A percentile compares a stretch with the other conserved stretches of the same genome.
Conservation (phyloP, 2,888 invertebrate genomes). For the Habroteleia sp. region DNA sequence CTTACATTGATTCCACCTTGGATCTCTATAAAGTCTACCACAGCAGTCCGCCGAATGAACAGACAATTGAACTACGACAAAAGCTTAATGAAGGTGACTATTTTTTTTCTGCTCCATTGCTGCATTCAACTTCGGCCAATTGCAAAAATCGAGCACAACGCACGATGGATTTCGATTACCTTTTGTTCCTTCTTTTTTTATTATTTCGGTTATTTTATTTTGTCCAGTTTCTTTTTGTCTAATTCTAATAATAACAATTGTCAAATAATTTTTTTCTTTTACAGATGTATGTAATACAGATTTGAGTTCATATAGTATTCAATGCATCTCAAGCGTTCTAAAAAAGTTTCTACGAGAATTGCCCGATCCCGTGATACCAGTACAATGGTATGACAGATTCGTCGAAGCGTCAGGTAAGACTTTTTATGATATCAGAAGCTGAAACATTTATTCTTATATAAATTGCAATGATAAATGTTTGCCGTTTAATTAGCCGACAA, state of each 20-base stretch:
- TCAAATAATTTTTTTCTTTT: slow-evolving; percentile 6
- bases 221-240: too few relatives aligned
- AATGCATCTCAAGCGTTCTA: slow-evolving; percentile 84
- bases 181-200: not conserved
- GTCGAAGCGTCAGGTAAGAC: slow-evolving; percentile 83
- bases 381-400: slow-evolving; percentile 87
- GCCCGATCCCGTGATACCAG: slow-evolving; percentile 89
- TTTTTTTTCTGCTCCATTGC: slow-evolving; percentile 27
- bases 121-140: slow-evolving; percentile 28
- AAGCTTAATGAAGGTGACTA: slow-evolving; percentile 81
- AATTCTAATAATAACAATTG: too few relatives aligned
- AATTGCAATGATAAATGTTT: too few relatives aligned
- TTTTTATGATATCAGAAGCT: too few relatives aligned
- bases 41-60: slow-evolving; percentile 84
- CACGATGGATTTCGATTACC: not conserved
- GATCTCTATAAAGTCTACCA: slow-evolving; percentile 87
- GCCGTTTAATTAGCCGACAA: too few relatives aligned
- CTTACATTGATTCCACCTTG: slow-evolving; percentile 81
- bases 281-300: slow-evolving; percentile 81
- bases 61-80: slow-evolving; percentile 83
- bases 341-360: slow-evolving; percentile 88
- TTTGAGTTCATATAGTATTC: slow-evolving; percentile 82
- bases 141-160: slow-evolving; percentile 30
- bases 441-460: too few relatives aligned
- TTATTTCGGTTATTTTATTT: too few relatives aligned